Percentiles rank a stretch among this genome's conserved stretches.
Conservation (phyloP, 2,888 invertebrate genomes). For the Phasia obesa region DNA sequence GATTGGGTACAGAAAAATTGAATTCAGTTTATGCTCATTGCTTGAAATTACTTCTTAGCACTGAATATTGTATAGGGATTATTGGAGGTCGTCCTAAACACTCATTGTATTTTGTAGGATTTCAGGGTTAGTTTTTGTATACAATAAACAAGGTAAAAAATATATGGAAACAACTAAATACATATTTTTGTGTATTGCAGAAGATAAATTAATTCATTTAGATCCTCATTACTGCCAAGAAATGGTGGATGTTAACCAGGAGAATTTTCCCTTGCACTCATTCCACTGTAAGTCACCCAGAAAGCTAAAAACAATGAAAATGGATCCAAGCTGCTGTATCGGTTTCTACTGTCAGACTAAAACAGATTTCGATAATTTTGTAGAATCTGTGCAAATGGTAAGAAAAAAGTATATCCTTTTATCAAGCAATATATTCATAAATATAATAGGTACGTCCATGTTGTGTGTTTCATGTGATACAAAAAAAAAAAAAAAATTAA, state of each 20-base stretch:
- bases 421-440: not conserved
- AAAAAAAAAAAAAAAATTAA: not conserved
- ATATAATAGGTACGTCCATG: not conserved
- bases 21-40: constrained; percentile 93
- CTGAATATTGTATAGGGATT: constrained; percentile 93
- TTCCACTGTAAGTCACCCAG: constrained; percentile 94
- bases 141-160: not conserved
- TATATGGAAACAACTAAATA: not conserved
- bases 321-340: constrained; percentile 96
- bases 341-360: constrained; percentile 93
- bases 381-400: constrained; percentile 87
- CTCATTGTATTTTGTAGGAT: constrained; percentile 96
- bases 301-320: constrained; percentile 91
- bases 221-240: constrained; percentile 98
- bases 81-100: constrained; percentile 97
- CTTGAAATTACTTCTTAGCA: constrained; percentile 89
- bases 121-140: constrained; percentile 85
- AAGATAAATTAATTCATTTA: constrained; percentile 94
- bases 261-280: constrained; percentile 89
- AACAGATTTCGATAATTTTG: constrained; percentile 89
- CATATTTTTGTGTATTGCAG: constrained; percentile 82
- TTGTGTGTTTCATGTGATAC: too few species aligned
- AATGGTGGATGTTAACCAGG: constrained; percentile 91
- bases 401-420: constrained; percentile 42
- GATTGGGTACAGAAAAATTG: constrained; percentile 93